Base-by-base conservation (phyloP, 1,140 invertebrate genomes). In the Zaprionus gabonicus region DNA sequence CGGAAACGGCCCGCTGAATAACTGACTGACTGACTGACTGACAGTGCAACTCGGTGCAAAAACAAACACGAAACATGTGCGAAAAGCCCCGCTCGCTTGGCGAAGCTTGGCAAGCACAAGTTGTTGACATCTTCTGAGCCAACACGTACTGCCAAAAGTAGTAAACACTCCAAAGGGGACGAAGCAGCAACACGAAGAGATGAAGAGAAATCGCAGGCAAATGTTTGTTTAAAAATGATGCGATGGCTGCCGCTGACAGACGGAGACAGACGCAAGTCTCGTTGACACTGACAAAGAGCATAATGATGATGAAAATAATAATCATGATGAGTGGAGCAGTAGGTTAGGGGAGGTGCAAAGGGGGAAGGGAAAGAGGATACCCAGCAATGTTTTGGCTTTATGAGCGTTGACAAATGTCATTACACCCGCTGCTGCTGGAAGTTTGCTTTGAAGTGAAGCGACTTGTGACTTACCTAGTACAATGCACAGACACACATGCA, bases 151-250 rank as follows among this genome's bases (percentile, higher is more conserved):
- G 67, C 57, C 59, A 80, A 80, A 71, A 87, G 83, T 82, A 87
- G 80, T 81, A 87, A 87, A 88, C 83, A 87, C 84, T 87, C 73
- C 53, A 71, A 66, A 74, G 27, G 38, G 20, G 3, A 9, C 23
- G 25, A n/a, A 28, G 17, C 31, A 34, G 31, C 31, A 10, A 9
- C 31, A 34, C 31, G 38, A 20, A 34, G 38, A 20, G n/a, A 66
- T 28, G 44, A 56, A 51, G n/a, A 38, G 56, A 49, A 80, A 62
- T 53, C 59, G 38, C 60, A 57, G 56, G 77, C 79, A 88, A 88
- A 85, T 88, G 85, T 88, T 88, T 88, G 81, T 57, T 88, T 88
- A 84, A 88, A 84, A 88, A 81, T 84, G 79, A 84, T 84, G 85
- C 81, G 79, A 86, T 36, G n/a, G 57, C 49, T 68, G 71, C 81